Percentiles rank a stretch among this genome's conserved stretches.
Conservation (phyloP, 2,113 vertebrate species). For the Parus major region DNA sequence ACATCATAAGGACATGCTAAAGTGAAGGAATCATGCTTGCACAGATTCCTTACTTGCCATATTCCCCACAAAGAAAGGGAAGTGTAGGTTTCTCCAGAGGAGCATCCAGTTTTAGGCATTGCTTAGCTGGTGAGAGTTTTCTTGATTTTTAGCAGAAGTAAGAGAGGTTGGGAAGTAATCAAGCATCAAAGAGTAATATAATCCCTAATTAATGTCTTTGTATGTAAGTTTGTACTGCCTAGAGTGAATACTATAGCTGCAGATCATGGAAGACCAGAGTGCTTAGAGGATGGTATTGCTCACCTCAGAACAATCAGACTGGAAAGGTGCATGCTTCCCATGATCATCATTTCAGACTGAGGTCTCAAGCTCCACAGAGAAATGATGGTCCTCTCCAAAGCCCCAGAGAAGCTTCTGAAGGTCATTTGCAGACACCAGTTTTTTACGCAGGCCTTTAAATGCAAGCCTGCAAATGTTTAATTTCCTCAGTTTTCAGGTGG, state of each 20-base stretch:
- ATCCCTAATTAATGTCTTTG: neutral
- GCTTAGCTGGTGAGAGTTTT: neutral
- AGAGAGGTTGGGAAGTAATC: neutral
- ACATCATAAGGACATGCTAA: neutral
- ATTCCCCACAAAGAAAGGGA: neutral
- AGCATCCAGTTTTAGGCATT: accelerated
- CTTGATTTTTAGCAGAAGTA: neutral
- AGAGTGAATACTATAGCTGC: neutral
- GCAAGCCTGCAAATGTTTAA: neutral
- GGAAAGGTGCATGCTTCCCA: neutral
- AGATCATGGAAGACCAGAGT: neutral
- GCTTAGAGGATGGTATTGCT: neutral
- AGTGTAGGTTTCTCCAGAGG: neutral
- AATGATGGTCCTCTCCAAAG: neutral
- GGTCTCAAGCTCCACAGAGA: neutral
- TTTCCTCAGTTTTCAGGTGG: neutral
- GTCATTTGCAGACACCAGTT: neutral
- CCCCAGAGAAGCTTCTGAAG: neutral
- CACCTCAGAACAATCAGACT: neutral
- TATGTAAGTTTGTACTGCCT: neutral
- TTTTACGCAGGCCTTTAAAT: neutral
- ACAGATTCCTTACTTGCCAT: neutral
- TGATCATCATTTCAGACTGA: neutral
- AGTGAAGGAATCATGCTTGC: neutral
- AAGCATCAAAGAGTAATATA: neutral